Percentiles rank a stretch among this genome's conserved stretches.
phyloP scores from a whole-genome alignment of 2,797 vertebrate species.

The Linurgus olivaceus region DNA sequence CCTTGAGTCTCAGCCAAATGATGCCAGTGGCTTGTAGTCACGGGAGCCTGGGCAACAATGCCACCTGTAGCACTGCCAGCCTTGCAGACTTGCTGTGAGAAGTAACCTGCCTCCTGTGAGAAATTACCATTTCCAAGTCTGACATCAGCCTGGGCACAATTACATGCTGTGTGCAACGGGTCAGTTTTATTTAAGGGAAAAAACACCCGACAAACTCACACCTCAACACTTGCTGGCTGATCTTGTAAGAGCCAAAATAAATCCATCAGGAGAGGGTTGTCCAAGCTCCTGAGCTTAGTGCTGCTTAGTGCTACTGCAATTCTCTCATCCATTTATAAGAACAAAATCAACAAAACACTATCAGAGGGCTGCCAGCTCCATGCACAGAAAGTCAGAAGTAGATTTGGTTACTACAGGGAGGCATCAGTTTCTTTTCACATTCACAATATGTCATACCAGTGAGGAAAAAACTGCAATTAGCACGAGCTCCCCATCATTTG shows the following conservation, averaged over 20 bases:
- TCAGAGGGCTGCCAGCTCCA: not conserved
- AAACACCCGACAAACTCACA: too few relatives aligned
- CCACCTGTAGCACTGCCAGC: slow-evolving; percentile 13
- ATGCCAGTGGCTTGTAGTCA: not conserved
- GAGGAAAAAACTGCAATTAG: slow-evolving; percentile 2
- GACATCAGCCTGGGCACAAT: not conserved
- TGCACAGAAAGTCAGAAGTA: not conserved
- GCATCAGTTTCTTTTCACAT: not conserved
- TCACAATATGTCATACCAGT: not conserved
- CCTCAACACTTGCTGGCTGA: rapidly evolving
- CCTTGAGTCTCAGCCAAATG: not conserved
- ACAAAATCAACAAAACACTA: not conserved
- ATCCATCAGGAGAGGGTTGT: not conserved
- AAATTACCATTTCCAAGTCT: not conserved
- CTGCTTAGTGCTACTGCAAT: not conserved
- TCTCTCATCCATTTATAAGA: not conserved
- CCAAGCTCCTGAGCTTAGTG: not conserved
- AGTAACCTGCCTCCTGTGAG: not conserved
- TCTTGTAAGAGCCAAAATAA: not conserved
- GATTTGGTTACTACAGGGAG: not conserved
- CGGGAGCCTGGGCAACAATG: rapidly evolving
- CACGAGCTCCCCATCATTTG: not conserved
- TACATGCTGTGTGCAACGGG: not conserved
- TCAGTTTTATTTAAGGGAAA: not conserved
- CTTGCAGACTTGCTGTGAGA: not conserved